Conservation (phyloP, 2,888 invertebrate species). For the Gymnoscelis rufifasciata region DNA sequence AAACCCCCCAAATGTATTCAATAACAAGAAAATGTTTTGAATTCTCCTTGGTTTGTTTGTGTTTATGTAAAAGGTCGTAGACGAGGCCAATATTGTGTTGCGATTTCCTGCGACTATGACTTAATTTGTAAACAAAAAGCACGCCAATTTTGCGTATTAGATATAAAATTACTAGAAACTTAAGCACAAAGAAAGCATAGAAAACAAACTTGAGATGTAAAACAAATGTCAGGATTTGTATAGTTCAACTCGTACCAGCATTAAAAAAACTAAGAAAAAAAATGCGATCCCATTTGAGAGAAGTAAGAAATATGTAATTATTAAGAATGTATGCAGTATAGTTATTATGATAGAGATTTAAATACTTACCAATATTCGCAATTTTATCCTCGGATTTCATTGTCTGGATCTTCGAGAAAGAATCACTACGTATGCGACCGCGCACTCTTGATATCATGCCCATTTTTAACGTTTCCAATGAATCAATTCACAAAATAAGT, state of each 20-base stretch:
- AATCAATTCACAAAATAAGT: slow-evolving; percentile 18
- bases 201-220: too few relatives aligned
- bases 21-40: slow-evolving; percentile 19
- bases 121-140: slow-evolving; percentile 6
- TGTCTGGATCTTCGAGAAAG: slow-evolving; percentile 81
- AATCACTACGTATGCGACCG: slow-evolving; percentile 81
- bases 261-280: too few relatives aligned
- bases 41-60: slow-evolving; percentile 9
- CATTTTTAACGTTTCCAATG: slow-evolving; percentile 57
- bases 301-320: too few relatives aligned
- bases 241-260: too few relatives aligned
- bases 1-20: slow-evolving; percentile 7
- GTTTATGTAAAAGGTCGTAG: slow-evolving; percentile 10
- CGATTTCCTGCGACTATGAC: neutral
- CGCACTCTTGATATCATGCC: slow-evolving; percentile 86
- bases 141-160: neutral
- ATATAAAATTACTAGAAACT: too few relatives aligned
- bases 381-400: slow-evolving; percentile 83
- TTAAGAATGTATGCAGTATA: too few relatives aligned
- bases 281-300: too few relatives aligned
- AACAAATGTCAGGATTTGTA: too few relatives aligned
- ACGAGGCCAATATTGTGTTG: neutral
- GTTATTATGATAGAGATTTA: neutral
- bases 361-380: slow-evolving; percentile 81
- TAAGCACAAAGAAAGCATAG: too few relatives aligned